Evolutionary conservation across 92 coral and sea anemone species (phyloP), one percentile per base, ranked within the genome.

Genomic region (Palythoa grandiflora): DNA sequence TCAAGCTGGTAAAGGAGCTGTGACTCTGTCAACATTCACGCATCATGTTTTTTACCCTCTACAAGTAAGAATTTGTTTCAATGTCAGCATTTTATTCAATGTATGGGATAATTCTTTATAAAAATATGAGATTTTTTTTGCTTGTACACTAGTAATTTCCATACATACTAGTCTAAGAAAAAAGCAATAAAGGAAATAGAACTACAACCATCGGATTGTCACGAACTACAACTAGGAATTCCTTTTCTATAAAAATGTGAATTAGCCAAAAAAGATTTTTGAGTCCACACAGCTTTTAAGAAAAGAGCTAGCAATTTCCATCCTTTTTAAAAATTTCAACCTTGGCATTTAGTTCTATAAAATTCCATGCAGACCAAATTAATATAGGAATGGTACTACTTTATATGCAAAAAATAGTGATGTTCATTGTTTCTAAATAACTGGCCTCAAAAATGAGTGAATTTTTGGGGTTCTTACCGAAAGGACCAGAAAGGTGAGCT

Each of bases 1-100:
- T 81, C 86, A 38, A 81, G 57, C 20, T 38, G 75, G 73, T 60
- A 47, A 84, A 85, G 83, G 80, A 48, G 47, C 38, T 71, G 72
- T 47, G 92, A 77, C 21, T 89, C 85, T 21, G 14, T 73, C 39
- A 77, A 66, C 76, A 84, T 86, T 13, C 84, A 85, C 20, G 93
- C 90, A 86, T 90, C 90, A 86, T 90, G 93, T 53, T 28, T 28
- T 28, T 28, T 28, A 28, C 28, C 28, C 28, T 28, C 28, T 28
- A 28, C 28, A 28, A 28, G 28, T 28, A 66, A 66, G 36, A 66
- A 65, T 65, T 65, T 65, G 17, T 65, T 65, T n/a, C 20, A 16
- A 6, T 19, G 38, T 68, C 9, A 68, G 39, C 37, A n/a, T 68
- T 5, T 20, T 19, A 68, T 68, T 68, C 3, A 8, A 28, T 68